These are phyloP conservation scores for Nanorana parkeri DNA, from an alignment of 2,113 vertebrate species.

Conservation along the genomic window DNA sequence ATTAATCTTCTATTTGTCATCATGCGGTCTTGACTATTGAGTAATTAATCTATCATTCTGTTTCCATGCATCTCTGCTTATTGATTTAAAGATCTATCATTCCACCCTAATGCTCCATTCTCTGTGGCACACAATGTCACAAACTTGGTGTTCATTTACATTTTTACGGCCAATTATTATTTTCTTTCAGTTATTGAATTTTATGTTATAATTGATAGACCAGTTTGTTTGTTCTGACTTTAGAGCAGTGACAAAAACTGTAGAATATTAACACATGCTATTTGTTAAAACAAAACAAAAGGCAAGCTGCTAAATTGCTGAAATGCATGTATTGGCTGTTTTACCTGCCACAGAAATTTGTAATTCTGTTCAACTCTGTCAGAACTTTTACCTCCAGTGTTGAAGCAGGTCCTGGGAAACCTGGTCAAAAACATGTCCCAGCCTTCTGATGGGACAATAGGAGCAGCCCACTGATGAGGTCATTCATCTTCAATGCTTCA, in stretches of 20 bases:
- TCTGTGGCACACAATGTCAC: constrained; percentile 27
- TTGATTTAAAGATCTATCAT: constrained; percentile 50
- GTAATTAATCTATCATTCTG: constrained; percentile 50
- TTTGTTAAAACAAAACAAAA: too few relatives aligned
- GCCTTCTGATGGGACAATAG: too few relatives aligned
- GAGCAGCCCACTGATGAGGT: too few relatives aligned
- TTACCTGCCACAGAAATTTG: too few relatives aligned
- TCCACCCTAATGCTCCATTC: constrained; percentile 18
- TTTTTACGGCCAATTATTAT: constrained; percentile 40
- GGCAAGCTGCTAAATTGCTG: too few relatives aligned
- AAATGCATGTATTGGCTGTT: too few relatives aligned
- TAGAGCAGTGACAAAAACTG: background rate
- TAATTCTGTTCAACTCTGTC: too few relatives aligned
- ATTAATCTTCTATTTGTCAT: constrained; percentile 48
- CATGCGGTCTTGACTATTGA: constrained; percentile 30
- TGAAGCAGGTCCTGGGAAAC: too few relatives aligned
- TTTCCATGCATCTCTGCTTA: constrained; percentile 35
- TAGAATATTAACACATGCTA: too few relatives aligned
- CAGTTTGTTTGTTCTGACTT: background rate
- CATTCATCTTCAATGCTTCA: too few relatives aligned
- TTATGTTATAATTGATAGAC: constrained; percentile 20
- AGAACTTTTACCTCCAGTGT: too few relatives aligned
- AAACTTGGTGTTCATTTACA: constrained; percentile 30
- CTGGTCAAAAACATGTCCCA: too few relatives aligned
- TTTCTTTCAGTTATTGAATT: constrained; percentile 38